Percentiles rank a stretch among this genome's conserved stretches.
Evolutionary conservation across 2,888 invertebrate species (phyloP).

Genomic region (Drosophila bunnanda): DNA sequence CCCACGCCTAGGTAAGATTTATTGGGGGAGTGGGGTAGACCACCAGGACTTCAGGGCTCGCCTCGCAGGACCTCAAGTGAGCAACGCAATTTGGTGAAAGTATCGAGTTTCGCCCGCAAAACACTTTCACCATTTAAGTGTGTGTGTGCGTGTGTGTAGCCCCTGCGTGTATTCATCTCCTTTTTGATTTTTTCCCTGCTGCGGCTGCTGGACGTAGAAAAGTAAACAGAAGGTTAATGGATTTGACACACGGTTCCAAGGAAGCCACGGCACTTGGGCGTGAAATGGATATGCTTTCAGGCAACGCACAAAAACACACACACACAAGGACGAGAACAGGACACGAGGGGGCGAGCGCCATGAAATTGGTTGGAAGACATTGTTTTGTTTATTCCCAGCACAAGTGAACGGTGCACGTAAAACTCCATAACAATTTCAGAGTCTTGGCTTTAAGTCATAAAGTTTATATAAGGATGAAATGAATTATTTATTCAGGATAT

Average conservation of each 20-base stretch:
- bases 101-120: conserved; percentile 78
- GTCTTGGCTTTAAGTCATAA: conserved; percentile 10
- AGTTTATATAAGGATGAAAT: not conserved
- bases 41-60: conserved; percentile 27
- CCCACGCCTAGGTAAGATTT: conserved; percentile 70
- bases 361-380: conserved; percentile 16
- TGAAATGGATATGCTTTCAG: conserved; percentile 79
- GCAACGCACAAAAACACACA: conserved; percentile 55
- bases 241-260: conserved; percentile 81
- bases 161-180: not conserved
- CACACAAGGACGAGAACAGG: not conserved
- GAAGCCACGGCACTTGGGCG: conserved; percentile 75
- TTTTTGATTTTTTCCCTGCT: conserved; percentile 40
- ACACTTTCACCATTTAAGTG: conserved; percentile 43
- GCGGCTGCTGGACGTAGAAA: conserved; percentile 73
- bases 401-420: conserved; percentile 1
- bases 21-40: conserved; percentile 50
- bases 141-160: conserved; percentile 2
- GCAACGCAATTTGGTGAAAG: conserved; percentile 80
- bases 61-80: conserved; percentile 67
- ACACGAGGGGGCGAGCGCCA: conserved; percentile 7
- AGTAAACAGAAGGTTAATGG: conserved; percentile 84
- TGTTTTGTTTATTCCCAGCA: conserved; percentile 14
- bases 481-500: not conserved
- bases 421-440: conserved; percentile 9